Evolutionary conservation across 2,113 vertebrate genomes (phyloP).

Genomic region (Sardina pilchardus): DNA sequence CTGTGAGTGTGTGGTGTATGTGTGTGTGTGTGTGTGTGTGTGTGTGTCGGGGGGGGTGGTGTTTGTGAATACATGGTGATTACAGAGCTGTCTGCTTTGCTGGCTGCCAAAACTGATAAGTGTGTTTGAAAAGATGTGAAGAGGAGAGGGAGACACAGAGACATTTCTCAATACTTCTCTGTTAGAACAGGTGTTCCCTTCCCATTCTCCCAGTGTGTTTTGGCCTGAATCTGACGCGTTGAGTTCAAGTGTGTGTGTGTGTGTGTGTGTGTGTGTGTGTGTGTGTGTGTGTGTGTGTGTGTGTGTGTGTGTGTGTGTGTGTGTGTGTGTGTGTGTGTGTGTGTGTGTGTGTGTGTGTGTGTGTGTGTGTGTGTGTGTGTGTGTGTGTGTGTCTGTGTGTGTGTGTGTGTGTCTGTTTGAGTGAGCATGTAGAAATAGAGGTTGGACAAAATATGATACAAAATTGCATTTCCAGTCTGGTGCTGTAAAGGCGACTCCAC

Average conservation of each 20-base stretch:
- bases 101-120: not conserved
- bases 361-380: not conserved
- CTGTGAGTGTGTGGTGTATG: not conserved
- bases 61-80: slow-evolving; percentile 6
- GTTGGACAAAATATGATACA: too few relatives aligned
- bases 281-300: not conserved
- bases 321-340: not conserved
- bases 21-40: not conserved
- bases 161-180: slow-evolving; percentile 8
- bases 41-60: not conserved
- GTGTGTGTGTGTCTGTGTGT: not conserved
- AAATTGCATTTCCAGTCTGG: too few relatives aligned
- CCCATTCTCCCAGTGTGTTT: not conserved
- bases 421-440: not conserved
- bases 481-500: too few relatives aligned
- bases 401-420: too few relatives aligned
- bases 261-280: not conserved
- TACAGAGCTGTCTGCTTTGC: not conserved
- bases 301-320: not conserved
- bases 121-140: not conserved
- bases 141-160: not conserved
- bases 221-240: not conserved
- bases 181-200: slow-evolving; percentile 18
- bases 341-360: not conserved
- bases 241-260: not conserved